These are phyloP conservation scores for Montipora cactus DNA, from an alignment of 64 coral and sea anemone genomes.

Conservation along the genomic window DNA sequence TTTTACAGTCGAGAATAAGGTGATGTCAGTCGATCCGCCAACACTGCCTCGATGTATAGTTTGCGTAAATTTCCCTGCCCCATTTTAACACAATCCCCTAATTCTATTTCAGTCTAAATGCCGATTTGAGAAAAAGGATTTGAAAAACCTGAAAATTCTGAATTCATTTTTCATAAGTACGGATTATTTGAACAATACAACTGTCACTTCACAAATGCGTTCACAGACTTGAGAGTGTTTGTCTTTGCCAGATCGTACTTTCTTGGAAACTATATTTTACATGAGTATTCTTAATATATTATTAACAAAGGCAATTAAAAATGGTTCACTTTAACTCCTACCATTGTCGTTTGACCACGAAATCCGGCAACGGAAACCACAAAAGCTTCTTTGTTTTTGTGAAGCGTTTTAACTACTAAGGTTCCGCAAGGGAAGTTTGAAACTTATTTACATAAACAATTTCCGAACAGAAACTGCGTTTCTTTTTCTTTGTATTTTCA, in stretches of 20 bases:
- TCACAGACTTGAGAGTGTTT: neutral
- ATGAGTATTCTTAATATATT: neutral
- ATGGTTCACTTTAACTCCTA: neutral
- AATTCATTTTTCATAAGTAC: neutral
- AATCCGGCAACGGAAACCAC: slow-evolving; percentile 10
- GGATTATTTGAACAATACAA: neutral
- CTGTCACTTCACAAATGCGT: neutral
- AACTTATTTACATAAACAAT: neutral
- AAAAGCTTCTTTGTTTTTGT: neutral
- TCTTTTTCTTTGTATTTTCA: neutral
- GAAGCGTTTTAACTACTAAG: neutral
- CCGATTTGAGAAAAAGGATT: neutral
- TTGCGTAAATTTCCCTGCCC: neutral
- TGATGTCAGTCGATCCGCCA: too few species aligned
- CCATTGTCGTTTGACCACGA: neutral
- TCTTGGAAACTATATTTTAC: neutral
- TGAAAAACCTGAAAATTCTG: neutral
- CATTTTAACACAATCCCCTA: too few species aligned
- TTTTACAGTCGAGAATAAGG: neutral
- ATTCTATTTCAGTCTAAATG: too few species aligned
- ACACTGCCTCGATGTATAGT: neutral
- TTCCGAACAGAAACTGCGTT: slow-evolving; percentile 24
- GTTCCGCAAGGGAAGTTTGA: slow-evolving; percentile 48
- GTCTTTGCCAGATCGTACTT: neutral
- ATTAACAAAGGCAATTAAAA: neutral